Base-by-base conservation (phyloP, 2,888 invertebrate genomes). In the Laspeyria flexula region DNA sequence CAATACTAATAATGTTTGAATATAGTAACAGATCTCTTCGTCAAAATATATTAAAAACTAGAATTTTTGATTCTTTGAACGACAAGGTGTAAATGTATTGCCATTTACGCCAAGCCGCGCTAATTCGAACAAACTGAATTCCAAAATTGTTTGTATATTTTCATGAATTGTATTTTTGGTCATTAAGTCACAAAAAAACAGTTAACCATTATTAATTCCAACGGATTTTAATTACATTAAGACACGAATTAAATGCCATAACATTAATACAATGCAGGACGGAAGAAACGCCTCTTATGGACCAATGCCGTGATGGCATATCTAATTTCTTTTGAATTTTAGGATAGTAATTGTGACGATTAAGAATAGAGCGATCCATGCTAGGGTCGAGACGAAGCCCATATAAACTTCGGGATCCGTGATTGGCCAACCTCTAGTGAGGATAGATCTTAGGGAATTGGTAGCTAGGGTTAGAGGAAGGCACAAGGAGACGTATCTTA, bases 391-490 rank as follows among this genome's bases (percentile, higher is more conserved):
- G 0, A 98, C 93, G 85, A 96, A 98, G 12, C 98, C 98, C 81
- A 95, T 94, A 88, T 97, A 98, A 0, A 98, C 98, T 43, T 96
- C 96, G 0, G 95, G 93, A 76, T 97, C 96, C 0, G 93, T 79
- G 45, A 98, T 93, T 37, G 94, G 94, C 98, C 98, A 98, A 38
- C 98, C 98, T 65, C 97, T 92, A 0, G 97, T 97, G 39, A 98
- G 93, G 87, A 98, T 96, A 43, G 96, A 96, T 43, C 98, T 93
- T 42, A 98, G 92, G 0, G 98, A 96, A 33, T 97, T 96, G n/a
- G 98, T 98, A n/a, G 98, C 97, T 81, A 97, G 93, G 0, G 98
- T 98, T 43, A 98, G 89, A 0, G 98, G 98, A 42, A 98, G 93
- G 70, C 96, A 95, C 37, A 96, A 94, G 0, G 97, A 96, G 43